A percentile compares a stretch with the other conserved stretches of the same genome.
Conservation (phyloP, 2,113 vertebrate genomes). For the Rhinoderma darwinii region DNA sequence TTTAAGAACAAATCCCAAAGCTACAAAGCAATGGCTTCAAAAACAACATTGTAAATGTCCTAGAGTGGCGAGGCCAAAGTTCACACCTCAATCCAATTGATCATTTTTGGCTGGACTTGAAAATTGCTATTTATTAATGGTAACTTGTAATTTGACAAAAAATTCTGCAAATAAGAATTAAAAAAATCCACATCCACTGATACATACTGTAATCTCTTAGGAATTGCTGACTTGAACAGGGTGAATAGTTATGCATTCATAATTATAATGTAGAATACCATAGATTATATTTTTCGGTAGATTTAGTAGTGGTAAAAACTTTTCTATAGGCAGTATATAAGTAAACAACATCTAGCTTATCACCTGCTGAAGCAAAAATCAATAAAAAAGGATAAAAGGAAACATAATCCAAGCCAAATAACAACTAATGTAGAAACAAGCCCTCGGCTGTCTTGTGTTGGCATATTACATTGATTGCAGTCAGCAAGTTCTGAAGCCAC, state of each 20-base stretch:
- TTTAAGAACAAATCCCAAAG: not conserved
- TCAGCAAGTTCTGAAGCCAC: slow-evolving; percentile 1
- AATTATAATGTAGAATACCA: not conserved
- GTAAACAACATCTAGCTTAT: slow-evolving; percentile 2
- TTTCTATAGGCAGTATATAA: not conserved
- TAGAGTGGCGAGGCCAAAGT: not conserved
- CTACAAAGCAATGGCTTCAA: not conserved
- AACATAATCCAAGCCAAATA: slow-evolving; percentile 6
- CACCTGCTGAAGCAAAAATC: slow-evolving; percentile 11
- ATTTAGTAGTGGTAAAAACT: not conserved
- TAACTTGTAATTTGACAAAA: not conserved
- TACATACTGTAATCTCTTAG: not conserved
- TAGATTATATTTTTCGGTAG: not conserved
- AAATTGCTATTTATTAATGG: not conserved
- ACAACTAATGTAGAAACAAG: not conserved
- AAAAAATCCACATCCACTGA: not conserved
- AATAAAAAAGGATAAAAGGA: slow-evolving; percentile 14
- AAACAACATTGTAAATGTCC: not conserved
- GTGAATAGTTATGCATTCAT: not conserved
- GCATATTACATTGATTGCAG: slow-evolving; percentile 43
- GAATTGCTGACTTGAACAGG: not conserved
- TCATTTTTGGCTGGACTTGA: not conserved
- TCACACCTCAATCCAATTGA: not conserved
- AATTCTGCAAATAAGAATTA: not conserved
- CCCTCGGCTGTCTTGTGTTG: not conserved